Base-by-base conservation (phyloP, 2,797 vertebrate species). In the Enoplosus armatus region DNA sequence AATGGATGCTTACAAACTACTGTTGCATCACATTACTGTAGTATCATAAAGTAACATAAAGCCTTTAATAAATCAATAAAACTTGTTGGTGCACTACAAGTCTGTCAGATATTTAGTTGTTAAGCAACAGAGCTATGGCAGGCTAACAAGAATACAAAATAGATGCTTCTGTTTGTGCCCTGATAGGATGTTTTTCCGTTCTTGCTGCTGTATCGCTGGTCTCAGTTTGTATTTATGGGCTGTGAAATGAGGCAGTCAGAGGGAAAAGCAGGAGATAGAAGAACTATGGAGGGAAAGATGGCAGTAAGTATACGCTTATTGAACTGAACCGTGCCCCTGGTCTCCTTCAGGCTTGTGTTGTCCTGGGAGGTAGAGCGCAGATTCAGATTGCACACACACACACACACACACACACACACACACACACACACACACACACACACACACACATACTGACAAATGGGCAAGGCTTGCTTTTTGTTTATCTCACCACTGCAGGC, bases 401-500 rank as follows among this genome's bases (percentile, higher is more conserved):
- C 43, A 22, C 37, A 48, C 48, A 11, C 48, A 39, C 29, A 33
- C 20, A n/a, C 31, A 59, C 56, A 37, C 22, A 37, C 55, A 35
- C 45, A 60, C 39, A 68, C 53, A 79, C 55, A 43, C 53, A 61
- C 45, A 41, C 70, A 69, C 64, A 22, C 41, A 68, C 26, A 68
- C 37, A 31, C 65, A 63, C 70, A 41, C 35, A 71, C 76, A 55
- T 43, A 65, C n/a, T 54, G 56, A 83, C 33, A 82, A 88, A 89
- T 75, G 54, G 66, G 63, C 59, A 58, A 69, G 62, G 45, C 51
- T 83, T 58, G 48, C 39, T 67, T 71, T 84, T 72, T 79, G 85
- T 91, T 90, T 90, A 92, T 93, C 92, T 89, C 89, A 45, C 63
- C 63, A 35, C 85, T 85, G 83, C 90, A 93, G 89, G 79, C 86